Base-by-base conservation (phyloP, 2,888 invertebrate genomes). In the Andrena trimmerana region DNA sequence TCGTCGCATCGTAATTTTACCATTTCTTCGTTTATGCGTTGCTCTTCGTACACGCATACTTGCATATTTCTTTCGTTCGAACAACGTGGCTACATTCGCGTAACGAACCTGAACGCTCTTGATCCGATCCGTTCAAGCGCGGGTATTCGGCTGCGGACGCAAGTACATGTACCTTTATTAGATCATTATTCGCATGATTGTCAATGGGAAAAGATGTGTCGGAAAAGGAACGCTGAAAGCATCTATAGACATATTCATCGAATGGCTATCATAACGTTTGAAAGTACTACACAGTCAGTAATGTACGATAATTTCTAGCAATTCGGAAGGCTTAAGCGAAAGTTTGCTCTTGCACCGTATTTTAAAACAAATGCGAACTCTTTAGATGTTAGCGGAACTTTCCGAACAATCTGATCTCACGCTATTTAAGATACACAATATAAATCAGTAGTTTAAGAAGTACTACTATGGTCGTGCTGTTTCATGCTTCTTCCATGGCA, bases 161-260 rank as follows among this genome's bases (percentile, higher is more conserved):
- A 42, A 42, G 4, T 52, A 20, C 8, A 20, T 20, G 16, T 52
- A 52, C 2, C n/a, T 52, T 52, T 52, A 7, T 20, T n/a, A 7
- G 52, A 20, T 10, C 10, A 27, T 57, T 27, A 10, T 8, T 57
- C 24, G 10, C 27, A 27, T 1, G 24, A 57, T 13, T 27, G 1
- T 20, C 8, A 4, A 57, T 24, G 20, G 24, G 57, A 10, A 20
- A 57, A 57, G 24, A 57, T 57, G 10, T 10, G 57, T 27, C 24
- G 57, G 20, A 10, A 24, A 42, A 27, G 24, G 13, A 57, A 31
- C 31, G 31, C n/a, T n/a, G 66, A 57, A 57, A 29, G n/a, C 20
- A 52, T 78, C 59, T 73, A 72, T 20, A 20, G 20, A 20, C 42
- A 5, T 16, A 16, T 73, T 73, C 69, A 57, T 68, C 50, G 20